Evolutionary conservation across 2,113 vertebrate genomes (phyloP).

Genomic region (Varanus komodoensis): DNA sequence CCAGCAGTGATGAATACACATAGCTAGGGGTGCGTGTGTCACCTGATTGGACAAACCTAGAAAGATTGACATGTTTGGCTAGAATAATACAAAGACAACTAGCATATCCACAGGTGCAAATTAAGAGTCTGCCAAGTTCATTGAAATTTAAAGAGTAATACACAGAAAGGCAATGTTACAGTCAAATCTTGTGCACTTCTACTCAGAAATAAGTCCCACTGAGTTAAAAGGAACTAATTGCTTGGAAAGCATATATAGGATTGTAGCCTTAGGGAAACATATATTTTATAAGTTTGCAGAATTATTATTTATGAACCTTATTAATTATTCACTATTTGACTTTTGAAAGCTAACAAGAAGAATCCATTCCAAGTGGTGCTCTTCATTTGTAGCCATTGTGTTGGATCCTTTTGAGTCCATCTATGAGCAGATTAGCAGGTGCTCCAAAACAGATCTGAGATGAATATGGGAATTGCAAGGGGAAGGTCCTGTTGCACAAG

Average conservation of each 20-base stretch:
- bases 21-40: background rate
- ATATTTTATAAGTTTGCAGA: background rate
- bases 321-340: background rate
- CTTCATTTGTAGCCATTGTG: background rate
- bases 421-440: no score
- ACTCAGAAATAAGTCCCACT: no score
- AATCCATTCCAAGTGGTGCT: background rate
- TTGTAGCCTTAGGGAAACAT: no score
- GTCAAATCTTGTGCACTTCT: background rate
- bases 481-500: no score
- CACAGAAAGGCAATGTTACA: background rate
- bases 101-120: background rate
- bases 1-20: constrained; percentile 25
- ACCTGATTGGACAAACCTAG: constrained; percentile 11
- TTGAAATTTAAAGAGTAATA: constrained; percentile 1
- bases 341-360: background rate
- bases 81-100: constrained; percentile 22
- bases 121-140: background rate
- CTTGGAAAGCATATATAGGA: no score
- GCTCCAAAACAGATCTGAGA: no score
- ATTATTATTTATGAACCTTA: background rate
- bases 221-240: no score
- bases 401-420: no score
- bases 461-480: no score
- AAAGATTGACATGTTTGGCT: background rate